Conservation (phyloP, 2,113 vertebrate genomes). For the Sphyrna mokarran region DNA sequence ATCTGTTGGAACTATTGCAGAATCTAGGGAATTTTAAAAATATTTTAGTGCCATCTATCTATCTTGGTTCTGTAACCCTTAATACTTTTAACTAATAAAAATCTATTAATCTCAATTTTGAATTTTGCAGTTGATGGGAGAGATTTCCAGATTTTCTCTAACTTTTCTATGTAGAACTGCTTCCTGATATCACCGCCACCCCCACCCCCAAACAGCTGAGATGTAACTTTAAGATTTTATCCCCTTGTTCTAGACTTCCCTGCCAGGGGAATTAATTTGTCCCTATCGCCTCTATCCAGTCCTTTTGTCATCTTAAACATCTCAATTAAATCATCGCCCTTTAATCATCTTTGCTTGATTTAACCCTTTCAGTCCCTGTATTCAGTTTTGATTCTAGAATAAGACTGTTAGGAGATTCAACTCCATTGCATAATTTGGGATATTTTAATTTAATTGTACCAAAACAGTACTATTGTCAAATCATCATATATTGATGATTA, state of each 20-base stretch:
- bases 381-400: neutral
- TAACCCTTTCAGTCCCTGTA: neutral
- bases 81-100: neutral
- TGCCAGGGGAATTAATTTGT: neutral
- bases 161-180: neutral
- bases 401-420: neutral
- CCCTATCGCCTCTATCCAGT: neutral
- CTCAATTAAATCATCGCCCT: neutral
- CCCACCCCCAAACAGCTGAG: neutral
- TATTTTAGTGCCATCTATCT: neutral
- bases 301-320: neutral
- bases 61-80: neutral
- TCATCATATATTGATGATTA: neutral
- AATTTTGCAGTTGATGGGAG: neutral
- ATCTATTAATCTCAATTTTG: neutral
- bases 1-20: too few relatives aligned
- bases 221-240: neutral
- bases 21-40: too few relatives aligned
- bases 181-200: neutral
- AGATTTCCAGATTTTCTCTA: neutral
- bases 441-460: neutral
- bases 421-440: neutral
- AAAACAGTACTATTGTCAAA: neutral
- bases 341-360: neutral
- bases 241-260: neutral